Evolutionary conservation across 2,888 invertebrate genomes (phyloP).

Genomic region (Drosophila formosana): DNA sequence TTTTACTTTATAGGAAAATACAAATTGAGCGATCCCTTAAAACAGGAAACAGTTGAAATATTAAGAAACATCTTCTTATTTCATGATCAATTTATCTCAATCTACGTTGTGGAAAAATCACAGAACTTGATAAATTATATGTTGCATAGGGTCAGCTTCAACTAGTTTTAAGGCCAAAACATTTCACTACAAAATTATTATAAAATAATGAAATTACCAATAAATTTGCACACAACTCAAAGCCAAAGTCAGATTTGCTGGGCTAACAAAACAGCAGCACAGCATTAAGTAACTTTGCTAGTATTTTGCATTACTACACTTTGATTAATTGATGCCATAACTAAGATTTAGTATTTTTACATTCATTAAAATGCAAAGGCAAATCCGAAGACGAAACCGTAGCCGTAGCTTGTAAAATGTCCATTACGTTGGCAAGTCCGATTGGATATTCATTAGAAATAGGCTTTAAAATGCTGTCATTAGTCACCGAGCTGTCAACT

Average conservation of each 20-base stretch:
- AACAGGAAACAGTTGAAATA: too few relatives aligned
- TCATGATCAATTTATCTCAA: too few relatives aligned
- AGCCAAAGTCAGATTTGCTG: neutral
- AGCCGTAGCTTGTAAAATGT: neutral
- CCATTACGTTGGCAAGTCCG: neutral
- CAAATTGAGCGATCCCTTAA: too few relatives aligned
- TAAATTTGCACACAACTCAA: neutral
- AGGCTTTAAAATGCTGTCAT: slow-evolving; percentile 1
- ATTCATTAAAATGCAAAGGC: neutral
- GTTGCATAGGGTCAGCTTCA: too few relatives aligned
- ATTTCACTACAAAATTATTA: too few relatives aligned
- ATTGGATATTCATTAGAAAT: neutral
- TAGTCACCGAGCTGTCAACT: neutral
- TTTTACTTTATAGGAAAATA: too few relatives aligned
- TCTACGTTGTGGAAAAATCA: too few relatives aligned
- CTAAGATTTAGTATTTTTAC: neutral
- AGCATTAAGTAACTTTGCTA: neutral
- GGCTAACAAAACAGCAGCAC: neutral
- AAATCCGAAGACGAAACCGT: neutral
- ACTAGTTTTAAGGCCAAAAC: too few relatives aligned
- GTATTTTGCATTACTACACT: neutral
- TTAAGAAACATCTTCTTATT: too few relatives aligned
- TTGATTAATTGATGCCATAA: slow-evolving; percentile 3
- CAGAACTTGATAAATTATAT: too few relatives aligned
- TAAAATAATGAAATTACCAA: too few relatives aligned